Conservation (phyloP, 2,888 invertebrate genomes). For the Ophion obscuratus region DNA sequence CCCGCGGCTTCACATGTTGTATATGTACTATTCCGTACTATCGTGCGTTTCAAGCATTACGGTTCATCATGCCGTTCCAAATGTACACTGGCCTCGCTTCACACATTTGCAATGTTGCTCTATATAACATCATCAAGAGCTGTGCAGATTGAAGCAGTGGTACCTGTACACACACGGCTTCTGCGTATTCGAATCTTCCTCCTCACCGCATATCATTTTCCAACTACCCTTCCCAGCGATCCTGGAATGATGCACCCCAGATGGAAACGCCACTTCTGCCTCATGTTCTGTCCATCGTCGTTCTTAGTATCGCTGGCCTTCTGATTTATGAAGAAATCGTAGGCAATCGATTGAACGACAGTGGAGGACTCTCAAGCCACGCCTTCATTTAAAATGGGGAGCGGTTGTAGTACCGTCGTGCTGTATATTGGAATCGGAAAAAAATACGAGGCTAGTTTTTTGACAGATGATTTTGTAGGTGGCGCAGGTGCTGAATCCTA, state of each 20-base stretch:
- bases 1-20: slow-evolving; percentile 19
- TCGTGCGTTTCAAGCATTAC: slow-evolving; percentile 19
- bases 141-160: slow-evolving; percentile 3
- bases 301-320: not conserved
- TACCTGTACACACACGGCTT: slow-evolving; percentile 6
- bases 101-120: slow-evolving; percentile 29
- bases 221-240: slow-evolving; percentile 39
- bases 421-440: too few relatives aligned
- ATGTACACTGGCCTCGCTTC: slow-evolving; percentile 15
- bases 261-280: not conserved
- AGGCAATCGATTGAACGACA: not conserved
- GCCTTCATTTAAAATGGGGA: not conserved
- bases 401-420: too few relatives aligned
- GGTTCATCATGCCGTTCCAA: slow-evolving; percentile 59
- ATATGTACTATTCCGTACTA: not conserved
- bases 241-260: slow-evolving; percentile 13
- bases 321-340: not conserved
- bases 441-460: too few relatives aligned
- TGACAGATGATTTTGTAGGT: too few relatives aligned
- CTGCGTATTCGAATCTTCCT: slow-evolving; percentile 23
- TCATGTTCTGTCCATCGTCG: not conserved
- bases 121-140: slow-evolving; percentile 10
- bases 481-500: too few relatives aligned
- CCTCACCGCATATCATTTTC: slow-evolving; percentile 43
- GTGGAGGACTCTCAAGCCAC: not conserved